Evolutionary conservation across 2,797 vertebrate genomes (phyloP).

Genomic region (Macropodus opercularis): DNA sequence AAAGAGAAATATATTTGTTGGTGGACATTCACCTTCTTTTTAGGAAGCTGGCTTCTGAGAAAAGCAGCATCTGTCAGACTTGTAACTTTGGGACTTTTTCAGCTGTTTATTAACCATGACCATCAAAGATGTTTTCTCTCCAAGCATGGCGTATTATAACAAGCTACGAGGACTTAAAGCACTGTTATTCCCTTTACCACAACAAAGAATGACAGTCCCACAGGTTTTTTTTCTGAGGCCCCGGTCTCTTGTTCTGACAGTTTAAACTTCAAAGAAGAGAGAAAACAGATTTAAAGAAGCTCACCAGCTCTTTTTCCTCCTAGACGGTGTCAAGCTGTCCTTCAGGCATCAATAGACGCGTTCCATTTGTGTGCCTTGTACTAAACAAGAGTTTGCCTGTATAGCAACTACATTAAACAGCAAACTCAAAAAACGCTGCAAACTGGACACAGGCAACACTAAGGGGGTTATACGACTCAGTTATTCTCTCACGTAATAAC

Average conservation of each 20-base stretch:
- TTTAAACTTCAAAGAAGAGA: constrained; percentile 68
- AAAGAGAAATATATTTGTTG: constrained; percentile 9
- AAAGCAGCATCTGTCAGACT: constrained; percentile 11
- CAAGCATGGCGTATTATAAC: constrained; percentile 38
- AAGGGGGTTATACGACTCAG: constrained; percentile 2
- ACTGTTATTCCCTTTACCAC: constrained; percentile 44
- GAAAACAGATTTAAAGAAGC: constrained; percentile 67
- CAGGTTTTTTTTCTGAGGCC: constrained; percentile 18
- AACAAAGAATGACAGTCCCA: constrained; percentile 54
- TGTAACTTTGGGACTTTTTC: constrained; percentile 27
- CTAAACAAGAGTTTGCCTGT: constrained; percentile 50
- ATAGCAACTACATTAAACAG: constrained; percentile 53
- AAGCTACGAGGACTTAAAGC: constrained; percentile 53
- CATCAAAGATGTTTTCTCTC: constrained; percentile 60
- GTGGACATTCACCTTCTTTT: constrained; percentile 15
- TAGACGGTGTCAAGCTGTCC: constrained; percentile 67
- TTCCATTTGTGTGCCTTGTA: constrained; percentile 56
- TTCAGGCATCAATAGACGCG: constrained; percentile 66
- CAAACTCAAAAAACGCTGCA: constrained; percentile 24
- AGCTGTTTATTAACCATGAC: constrained; percentile 56
- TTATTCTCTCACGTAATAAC: background rate
- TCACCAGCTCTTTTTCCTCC: constrained; percentile 52
- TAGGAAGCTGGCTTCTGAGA: background rate
- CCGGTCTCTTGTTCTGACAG: constrained; percentile 64
- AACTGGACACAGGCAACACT: constrained; percentile 26